Evolutionary conservation across 2,113 vertebrate genomes (phyloP).

Genomic region (Pteronura brasiliensis): DNA sequence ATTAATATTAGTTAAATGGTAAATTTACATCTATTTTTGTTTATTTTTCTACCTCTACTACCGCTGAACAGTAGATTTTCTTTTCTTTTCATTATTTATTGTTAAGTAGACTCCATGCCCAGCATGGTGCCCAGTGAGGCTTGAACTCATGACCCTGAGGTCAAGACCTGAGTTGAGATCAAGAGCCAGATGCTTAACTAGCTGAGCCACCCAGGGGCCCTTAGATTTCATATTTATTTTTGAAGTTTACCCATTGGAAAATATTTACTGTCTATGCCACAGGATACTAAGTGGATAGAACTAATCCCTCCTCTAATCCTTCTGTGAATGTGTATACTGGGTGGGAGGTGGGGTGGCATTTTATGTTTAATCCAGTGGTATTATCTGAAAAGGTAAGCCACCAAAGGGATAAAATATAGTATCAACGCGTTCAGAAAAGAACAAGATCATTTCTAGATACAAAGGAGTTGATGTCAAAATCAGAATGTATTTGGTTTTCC

Average conservation of each 20-base stretch:
- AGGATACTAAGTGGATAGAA: not conserved
- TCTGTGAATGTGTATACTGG: not conserved
- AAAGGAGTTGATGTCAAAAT: not conserved
- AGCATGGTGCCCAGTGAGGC: not conserved
- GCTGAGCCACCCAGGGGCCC: not conserved
- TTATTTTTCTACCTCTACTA: not conserved
- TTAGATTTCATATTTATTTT: not conserved
- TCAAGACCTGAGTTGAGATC: not conserved
- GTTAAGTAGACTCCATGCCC: not conserved
- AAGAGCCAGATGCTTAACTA: not conserved
- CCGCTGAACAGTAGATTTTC: not conserved
- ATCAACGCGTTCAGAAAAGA: not conserved
- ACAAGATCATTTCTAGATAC: not conserved
- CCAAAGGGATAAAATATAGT: not conserved
- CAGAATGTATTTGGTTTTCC: not conserved
- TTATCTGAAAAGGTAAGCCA: not conserved
- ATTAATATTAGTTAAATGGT: not conserved
- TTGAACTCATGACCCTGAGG: not conserved
- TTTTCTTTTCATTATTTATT: not conserved
- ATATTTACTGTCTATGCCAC: not conserved
- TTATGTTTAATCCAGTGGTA: not conserved
- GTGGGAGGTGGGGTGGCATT: accelerated
- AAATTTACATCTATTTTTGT: not conserved
- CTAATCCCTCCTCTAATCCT: not conserved
- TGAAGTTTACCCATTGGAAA: not conserved